A percentile compares a stretch with the other conserved stretches of the same genome.
These are phyloP conservation scores for Plagodis dolabraria DNA, from an alignment of 2,888 invertebrate species.

Conservation along the genomic window DNA sequence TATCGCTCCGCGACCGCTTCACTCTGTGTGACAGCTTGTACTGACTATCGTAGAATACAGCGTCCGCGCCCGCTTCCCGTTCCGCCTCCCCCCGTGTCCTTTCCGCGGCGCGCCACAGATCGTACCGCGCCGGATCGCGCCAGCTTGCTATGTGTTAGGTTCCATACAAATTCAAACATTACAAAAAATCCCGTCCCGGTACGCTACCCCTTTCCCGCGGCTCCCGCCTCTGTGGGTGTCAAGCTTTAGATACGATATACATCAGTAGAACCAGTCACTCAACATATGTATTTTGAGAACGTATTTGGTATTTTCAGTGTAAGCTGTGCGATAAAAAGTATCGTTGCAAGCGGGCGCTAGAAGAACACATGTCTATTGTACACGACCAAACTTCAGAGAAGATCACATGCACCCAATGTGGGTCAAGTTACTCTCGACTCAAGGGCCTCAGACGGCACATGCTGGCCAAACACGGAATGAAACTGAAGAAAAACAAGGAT, in stretches of 20 bases:
- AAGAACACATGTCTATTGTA: constrained; percentile 64
- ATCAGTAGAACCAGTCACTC: no score
- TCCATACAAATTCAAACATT: no score
- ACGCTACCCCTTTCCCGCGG: not conserved
- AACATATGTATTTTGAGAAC: no score
- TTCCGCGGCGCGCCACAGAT: no score
- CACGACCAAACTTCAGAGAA: constrained; percentile 58
- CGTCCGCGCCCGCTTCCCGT: no score
- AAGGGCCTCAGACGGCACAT: constrained; percentile 2
- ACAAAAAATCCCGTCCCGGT: no score
- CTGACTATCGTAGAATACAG: no score
- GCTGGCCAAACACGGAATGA: constrained; percentile 6
- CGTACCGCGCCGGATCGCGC: no score
- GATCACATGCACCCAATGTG: constrained; percentile 60
- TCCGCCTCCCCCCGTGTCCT: no score
- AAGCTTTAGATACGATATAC: not conserved
- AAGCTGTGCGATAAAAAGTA: constrained; percentile 72
- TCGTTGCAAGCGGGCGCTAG: constrained; percentile 68
- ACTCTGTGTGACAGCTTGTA: no score
- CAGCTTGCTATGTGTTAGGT: no score
- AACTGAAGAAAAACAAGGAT: constrained; percentile 3
- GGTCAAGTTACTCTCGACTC: constrained; percentile 59
- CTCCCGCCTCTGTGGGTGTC: not conserved
- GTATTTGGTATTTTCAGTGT: constrained; percentile 57
- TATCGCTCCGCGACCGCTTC: no score